Evolutionary conservation across 2,113 vertebrate species (phyloP).

Genomic region (Hyaena hyaena): DNA sequence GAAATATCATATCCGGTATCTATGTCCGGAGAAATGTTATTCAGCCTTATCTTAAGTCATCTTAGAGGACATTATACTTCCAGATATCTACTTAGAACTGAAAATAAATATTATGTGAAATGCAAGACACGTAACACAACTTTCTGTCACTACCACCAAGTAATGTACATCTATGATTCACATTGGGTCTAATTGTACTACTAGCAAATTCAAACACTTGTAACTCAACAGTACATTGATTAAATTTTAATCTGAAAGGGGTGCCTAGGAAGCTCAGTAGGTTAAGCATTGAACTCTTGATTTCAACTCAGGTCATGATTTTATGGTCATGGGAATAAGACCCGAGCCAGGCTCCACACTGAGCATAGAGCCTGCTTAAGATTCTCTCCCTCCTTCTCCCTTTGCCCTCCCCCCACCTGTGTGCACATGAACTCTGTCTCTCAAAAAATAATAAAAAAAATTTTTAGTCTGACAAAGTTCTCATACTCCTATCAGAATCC

Average conservation of each 20-base stretch:
- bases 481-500: background rate
- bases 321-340: too few relatives aligned
- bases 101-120: background rate
- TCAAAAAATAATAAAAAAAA: too few relatives aligned
- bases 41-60: background rate
- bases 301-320: too few relatives aligned
- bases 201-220: background rate
- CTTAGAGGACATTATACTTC: background rate
- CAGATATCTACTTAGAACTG: background rate
- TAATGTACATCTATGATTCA: background rate
- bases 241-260: background rate
- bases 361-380: too few relatives aligned
- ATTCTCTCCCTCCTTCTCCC: too few relatives aligned
- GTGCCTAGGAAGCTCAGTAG: too few relatives aligned
- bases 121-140: background rate
- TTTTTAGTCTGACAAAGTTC: background rate
- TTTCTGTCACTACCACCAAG: background rate
- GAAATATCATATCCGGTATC: background rate
- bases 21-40: too few relatives aligned
- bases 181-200: background rate
- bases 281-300: too few relatives aligned
- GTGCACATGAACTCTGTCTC: too few relatives aligned
- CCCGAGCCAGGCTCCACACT: too few relatives aligned
- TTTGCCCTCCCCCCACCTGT: too few relatives aligned
- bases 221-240: background rate